These are phyloP conservation scores for Brachionichthys hirsutus DNA, from an alignment of 2,113 vertebrate genomes.

Conservation along the genomic window DNA sequence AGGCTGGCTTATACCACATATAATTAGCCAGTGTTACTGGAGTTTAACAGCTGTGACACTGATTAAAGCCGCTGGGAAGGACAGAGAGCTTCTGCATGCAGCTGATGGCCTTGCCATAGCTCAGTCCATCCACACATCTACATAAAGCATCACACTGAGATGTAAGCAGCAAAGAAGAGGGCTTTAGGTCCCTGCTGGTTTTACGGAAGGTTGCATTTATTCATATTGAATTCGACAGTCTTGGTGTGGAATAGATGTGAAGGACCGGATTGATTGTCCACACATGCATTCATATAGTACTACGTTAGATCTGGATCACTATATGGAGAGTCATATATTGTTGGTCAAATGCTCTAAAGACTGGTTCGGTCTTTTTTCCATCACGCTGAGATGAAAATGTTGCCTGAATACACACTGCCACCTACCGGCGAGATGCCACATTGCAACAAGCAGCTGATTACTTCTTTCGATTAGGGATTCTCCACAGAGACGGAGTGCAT, in stretches of 20 bases:
- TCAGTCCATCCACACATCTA: constrained; percentile 17
- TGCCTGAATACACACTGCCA: constrained; percentile 56
- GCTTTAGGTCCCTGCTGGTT: constrained; percentile 1
- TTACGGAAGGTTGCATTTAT: constrained; percentile 17
- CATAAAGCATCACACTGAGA: constrained; percentile 29
- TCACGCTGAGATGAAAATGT: neutral
- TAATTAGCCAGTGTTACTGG: constrained; percentile 57
- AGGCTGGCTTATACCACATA: constrained; percentile 35
- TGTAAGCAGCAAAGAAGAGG: constrained; percentile 1
- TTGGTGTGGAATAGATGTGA: neutral
- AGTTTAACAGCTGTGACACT: constrained; percentile 68
- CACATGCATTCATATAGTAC: neutral
- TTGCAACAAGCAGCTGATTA: constrained; percentile 19
- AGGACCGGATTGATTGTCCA: neutral
- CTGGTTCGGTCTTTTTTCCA: neutral
- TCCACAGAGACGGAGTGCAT: constrained; percentile 15
- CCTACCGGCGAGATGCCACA: constrained; percentile 15
- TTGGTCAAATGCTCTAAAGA: neutral
- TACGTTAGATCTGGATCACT: constrained; percentile 4
- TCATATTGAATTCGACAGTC: constrained; percentile 22
- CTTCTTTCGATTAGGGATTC: constrained; percentile 17
- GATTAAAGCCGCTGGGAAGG: constrained; percentile 33
- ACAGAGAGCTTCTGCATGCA: constrained; percentile 19
- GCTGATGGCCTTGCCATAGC: constrained; percentile 42
- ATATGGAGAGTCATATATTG: constrained; percentile 2